Conservation (phyloP, 2,797 vertebrate genomes). For the Poecilia gillii region DNA sequence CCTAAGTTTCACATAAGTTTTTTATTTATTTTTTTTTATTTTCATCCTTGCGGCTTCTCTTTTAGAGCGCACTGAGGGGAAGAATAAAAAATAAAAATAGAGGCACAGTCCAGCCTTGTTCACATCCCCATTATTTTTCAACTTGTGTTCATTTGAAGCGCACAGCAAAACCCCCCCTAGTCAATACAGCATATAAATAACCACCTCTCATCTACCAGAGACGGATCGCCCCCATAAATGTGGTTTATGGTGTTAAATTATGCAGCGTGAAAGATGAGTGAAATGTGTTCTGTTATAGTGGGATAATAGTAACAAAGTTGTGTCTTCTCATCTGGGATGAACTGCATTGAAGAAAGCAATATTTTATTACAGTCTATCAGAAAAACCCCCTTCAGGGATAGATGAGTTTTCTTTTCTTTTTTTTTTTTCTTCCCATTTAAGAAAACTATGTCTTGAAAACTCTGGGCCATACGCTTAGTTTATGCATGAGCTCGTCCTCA, state of each 20-base stretch:
- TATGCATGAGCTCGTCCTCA: slow-evolving; percentile 34
- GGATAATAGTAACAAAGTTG: slow-evolving; percentile 49
- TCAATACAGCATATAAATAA: slow-evolving; percentile 72
- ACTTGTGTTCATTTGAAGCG: slow-evolving; percentile 64
- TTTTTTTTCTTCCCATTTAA: slow-evolving; percentile 18
- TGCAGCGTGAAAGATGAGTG: slow-evolving; percentile 76
- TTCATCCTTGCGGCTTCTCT: slow-evolving; percentile 5
- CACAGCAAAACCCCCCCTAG: slow-evolving; percentile 49
- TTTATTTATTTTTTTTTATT: slow-evolving; percentile 2
- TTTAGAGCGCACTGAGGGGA: slow-evolving; percentile 1
- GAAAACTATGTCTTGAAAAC: slow-evolving; percentile 6
- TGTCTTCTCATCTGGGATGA: slow-evolving; percentile 47
- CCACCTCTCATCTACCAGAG: slow-evolving; percentile 60
- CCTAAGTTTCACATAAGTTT: slow-evolving; percentile 12
- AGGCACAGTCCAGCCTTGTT: slow-evolving; percentile 15
- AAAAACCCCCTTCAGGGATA: slow-evolving; percentile 24
- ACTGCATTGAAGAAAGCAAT: slow-evolving; percentile 27
- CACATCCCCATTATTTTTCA: slow-evolving; percentile 10
- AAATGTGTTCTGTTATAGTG: slow-evolving; percentile 73
- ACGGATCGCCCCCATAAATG: slow-evolving; percentile 74
- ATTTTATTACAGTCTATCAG: slow-evolving; percentile 21
- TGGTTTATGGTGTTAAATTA: slow-evolving; percentile 78
- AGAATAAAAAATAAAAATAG: background rate
- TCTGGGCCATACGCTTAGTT: background rate
- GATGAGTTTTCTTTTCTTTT: slow-evolving; percentile 1